These are phyloP conservation scores for Geotrupes spiniger DNA, from an alignment of 2,888 invertebrate genomes.

Conservation along the genomic window DNA sequence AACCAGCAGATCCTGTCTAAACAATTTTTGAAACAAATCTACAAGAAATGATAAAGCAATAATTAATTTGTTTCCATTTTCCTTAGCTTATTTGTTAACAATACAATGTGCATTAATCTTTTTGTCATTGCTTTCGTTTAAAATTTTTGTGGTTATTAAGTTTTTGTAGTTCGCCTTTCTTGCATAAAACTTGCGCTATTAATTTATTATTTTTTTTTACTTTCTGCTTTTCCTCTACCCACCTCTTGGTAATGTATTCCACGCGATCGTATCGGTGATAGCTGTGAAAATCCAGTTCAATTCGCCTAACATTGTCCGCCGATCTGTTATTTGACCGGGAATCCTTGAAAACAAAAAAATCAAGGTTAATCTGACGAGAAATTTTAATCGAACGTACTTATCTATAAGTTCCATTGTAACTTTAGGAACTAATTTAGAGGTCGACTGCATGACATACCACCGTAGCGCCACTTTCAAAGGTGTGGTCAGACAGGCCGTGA, in stretches of 20 bases:
- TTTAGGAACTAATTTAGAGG: conserved; percentile 76
- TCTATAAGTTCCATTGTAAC: conserved; percentile 85
- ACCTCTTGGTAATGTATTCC: conserved; percentile 92
- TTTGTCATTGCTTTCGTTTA: not conserved
- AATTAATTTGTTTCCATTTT: not conserved
- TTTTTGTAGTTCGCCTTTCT: no score
- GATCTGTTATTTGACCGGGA: conserved; percentile 91
- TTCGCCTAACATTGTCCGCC: conserved; percentile 96
- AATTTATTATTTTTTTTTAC: no score
- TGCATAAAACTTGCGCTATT: no score
- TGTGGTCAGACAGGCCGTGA: conserved; percentile 97
- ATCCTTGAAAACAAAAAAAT: conserved; percentile 59
- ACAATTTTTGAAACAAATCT: conserved; percentile 93
- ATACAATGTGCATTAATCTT: not conserved
- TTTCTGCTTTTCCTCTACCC: conserved; percentile 22
- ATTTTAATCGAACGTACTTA: conserved; percentile 61
- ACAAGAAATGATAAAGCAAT: conserved; percentile 39
- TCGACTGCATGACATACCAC: conserved; percentile 90
- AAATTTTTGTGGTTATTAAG: no score
- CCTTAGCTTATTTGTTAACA: not conserved
- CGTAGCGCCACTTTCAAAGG: conserved; percentile 94
- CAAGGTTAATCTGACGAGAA: not conserved
- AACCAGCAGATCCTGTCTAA: conserved; percentile 96
- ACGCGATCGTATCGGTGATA: conserved; percentile 99
- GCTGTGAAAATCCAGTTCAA: conserved; percentile 99